Evolutionary conservation across 92 coral and sea anemone species (phyloP).

Genomic region (Porites cylindrica): DNA sequence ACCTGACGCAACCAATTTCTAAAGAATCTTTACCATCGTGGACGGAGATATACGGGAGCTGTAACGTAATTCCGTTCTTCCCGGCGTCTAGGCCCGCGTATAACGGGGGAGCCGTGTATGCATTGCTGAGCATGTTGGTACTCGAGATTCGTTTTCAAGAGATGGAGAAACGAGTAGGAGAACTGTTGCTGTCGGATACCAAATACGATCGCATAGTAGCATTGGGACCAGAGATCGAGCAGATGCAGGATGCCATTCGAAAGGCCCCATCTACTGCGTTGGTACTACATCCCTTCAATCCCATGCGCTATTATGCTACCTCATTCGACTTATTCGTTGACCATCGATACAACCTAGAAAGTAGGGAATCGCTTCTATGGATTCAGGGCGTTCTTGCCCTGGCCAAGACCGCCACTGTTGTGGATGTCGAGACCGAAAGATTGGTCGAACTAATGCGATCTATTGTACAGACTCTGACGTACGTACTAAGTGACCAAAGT

Average conservation of each 20-base stretch:
- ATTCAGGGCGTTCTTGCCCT: not conserved
- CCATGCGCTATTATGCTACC: not conserved
- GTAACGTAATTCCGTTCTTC: not conserved
- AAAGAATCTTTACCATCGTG: not conserved
- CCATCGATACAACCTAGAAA: not conserved
- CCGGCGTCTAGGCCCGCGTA: not conserved
- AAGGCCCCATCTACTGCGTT: not conserved
- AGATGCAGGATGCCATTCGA: not conserved
- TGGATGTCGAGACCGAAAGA: not conserved
- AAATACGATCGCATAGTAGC: not conserved
- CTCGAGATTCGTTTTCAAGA: slow-evolving; percentile 6
- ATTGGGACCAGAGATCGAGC: not conserved
- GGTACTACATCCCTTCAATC: not conserved
- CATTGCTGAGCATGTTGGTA: not conserved
- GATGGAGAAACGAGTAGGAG: not conserved
- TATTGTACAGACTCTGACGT: not conserved
- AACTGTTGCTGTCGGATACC: not conserved
- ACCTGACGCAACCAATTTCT: not conserved
- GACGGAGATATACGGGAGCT: not conserved
- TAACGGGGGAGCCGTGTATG: not conserved
- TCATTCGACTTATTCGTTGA: not conserved
- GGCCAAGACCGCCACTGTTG: not conserved
- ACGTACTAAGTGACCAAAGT: not conserved
- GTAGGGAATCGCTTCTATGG: not conserved
- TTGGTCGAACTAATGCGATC: too few species aligned